Evolutionary conservation across 2,888 invertebrate genomes (phyloP).

Genomic region (Harmothoe impar): DNA sequence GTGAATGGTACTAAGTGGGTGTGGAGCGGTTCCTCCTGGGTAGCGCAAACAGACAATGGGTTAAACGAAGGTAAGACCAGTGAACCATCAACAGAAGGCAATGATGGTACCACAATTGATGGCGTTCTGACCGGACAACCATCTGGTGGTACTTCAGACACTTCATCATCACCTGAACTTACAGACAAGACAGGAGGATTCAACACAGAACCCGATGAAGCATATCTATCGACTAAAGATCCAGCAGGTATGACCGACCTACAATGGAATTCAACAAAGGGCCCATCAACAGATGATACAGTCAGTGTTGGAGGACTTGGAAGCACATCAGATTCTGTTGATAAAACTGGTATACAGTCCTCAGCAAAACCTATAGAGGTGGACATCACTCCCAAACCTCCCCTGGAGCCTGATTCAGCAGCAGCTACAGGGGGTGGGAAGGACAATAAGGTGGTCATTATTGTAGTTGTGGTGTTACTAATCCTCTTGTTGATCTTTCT

Average conservation of each 20-base stretch:
- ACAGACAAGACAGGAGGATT: neutral
- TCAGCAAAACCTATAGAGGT: neutral
- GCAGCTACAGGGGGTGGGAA: neutral
- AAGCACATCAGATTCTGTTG: neutral
- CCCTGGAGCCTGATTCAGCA: neutral
- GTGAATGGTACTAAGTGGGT: slow-evolving; percentile 15
- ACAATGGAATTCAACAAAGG: neutral
- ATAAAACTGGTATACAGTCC: neutral
- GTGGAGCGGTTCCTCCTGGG: slow-evolving; percentile 54
- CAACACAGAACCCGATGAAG: neutral
- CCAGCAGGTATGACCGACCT: neutral
- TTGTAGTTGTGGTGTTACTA: neutral
- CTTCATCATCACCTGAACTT: neutral
- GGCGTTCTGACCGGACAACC: neutral
- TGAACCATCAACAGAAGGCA: neutral
- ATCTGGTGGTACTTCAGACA: neutral
- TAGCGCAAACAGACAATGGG: slow-evolving; percentile 10
- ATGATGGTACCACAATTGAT: neutral
- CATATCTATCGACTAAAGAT: neutral
- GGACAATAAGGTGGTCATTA: neutral
- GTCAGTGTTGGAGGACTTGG: neutral
- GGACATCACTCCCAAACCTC: neutral
- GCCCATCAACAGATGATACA: neutral
- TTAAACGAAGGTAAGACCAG: too few species aligned
- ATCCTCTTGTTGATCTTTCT: slow-evolving; percentile 3